A percentile compares a stretch with the other conserved stretches of the same genome.
Conservation (phyloP, 2,113 vertebrate species). For the Chaetorhynchus papuensis region DNA sequence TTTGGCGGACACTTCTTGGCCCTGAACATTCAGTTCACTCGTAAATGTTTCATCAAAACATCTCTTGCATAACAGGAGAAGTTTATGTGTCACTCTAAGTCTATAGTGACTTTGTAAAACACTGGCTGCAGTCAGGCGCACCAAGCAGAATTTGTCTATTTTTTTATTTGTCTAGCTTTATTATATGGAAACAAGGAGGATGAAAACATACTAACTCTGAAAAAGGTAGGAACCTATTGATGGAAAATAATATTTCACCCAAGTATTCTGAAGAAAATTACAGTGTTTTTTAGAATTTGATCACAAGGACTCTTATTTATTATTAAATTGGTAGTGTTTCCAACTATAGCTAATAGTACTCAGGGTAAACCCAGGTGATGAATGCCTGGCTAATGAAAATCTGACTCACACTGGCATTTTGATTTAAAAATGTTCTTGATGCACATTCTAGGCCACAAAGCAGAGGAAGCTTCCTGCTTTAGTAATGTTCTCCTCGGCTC, state of each 20-base stretch:
- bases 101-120: neutral
- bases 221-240: neutral
- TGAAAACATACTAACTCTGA: neutral
- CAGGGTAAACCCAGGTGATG: neutral
- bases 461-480: neutral
- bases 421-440: neutral
- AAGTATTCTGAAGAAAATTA: neutral
- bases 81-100: neutral
- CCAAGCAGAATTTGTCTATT: neutral
- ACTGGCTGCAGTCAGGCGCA: neutral
- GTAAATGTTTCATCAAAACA: neutral
- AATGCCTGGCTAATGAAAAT: neutral
- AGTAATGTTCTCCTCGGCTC: neutral
- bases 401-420: neutral
- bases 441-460: neutral
- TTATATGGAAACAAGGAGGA: neutral
- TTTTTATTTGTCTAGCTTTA: neutral
- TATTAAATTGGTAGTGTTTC: neutral
- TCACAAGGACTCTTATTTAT: neutral
- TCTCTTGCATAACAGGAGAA: neutral
- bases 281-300: neutral
- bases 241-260: neutral
- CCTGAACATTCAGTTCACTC: neutral
- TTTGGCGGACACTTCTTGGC: neutral
- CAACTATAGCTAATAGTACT: neutral